These are phyloP conservation scores for Chydorus sphaericus DNA, from an alignment of 2,888 invertebrate genomes.

Conservation along the genomic window DNA sequence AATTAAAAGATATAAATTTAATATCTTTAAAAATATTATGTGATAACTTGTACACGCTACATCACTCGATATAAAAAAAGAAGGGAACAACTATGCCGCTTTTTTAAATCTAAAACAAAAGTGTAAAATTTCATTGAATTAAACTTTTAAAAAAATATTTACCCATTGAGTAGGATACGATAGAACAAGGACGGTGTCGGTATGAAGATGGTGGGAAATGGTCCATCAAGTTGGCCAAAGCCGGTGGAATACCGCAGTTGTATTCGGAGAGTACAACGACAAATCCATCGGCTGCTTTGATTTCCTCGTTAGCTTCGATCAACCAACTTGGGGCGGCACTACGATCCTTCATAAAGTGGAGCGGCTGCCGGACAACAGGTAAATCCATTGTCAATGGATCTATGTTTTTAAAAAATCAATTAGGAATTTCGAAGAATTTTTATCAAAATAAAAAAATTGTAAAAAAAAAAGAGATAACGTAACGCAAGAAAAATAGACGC, in stretches of 20 bases:
- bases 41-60: not conserved
- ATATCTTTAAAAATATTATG: too few relatives aligned
- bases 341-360: slow-evolving; percentile 23
- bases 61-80: not conserved
- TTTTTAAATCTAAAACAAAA: too few relatives aligned
- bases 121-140: not conserved
- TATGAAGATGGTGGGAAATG: slow-evolving; percentile 29
- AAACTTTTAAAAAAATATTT: slow-evolving; percentile 6
- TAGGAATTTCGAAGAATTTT: slow-evolving; percentile 12
- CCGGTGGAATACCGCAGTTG: slow-evolving; percentile 30
- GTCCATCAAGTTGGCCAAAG: slow-evolving; percentile 29
- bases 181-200: slow-evolving; percentile 24
- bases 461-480: not conserved
- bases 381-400: slow-evolving; percentile 28
- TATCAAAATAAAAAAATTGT: not conserved
- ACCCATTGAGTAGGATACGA: slow-evolving; percentile 26
- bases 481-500: too few relatives aligned
- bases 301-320: slow-evolving; percentile 20
- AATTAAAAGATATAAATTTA: too few relatives aligned
- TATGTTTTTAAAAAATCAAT: slow-evolving; percentile 22
- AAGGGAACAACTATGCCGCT: not conserved
- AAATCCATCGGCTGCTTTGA: slow-evolving; percentile 27
- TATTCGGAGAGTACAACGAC: slow-evolving; percentile 29
- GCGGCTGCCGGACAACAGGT: slow-evolving; percentile 23
- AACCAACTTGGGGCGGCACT: slow-evolving; percentile 23